Conservation (phyloP, 1,140 invertebrate species). For the Mactra quadrangularis region DNA sequence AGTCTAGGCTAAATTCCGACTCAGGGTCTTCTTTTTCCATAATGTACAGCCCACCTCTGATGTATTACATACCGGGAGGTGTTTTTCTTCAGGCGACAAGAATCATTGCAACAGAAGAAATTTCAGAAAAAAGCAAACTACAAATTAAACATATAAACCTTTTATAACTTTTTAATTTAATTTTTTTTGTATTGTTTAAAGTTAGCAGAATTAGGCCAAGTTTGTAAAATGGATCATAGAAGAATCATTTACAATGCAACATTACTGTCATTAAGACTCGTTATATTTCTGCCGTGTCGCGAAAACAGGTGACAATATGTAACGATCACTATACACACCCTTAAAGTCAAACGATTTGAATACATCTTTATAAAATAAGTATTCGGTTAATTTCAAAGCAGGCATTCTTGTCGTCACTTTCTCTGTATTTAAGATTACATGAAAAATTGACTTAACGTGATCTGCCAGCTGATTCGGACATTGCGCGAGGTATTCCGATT, state of each 20-base stretch:
- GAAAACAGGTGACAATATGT: neutral
- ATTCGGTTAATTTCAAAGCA: constrained; percentile 29
- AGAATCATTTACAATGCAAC: neutral
- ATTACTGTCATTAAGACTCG: too few relatives aligned
- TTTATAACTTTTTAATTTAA: neutral
- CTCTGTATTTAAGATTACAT: too few relatives aligned
- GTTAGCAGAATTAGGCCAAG: neutral
- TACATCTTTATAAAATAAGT: neutral
- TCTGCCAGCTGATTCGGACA: too few relatives aligned
- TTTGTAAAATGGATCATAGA: neutral
- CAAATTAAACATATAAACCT: neutral
- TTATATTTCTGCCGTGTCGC: too few relatives aligned
- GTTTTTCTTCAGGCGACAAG: too few relatives aligned
- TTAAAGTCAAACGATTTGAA: neutral
- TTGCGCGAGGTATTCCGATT: too few relatives aligned
- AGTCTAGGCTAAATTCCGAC: too few relatives aligned
- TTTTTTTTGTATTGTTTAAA: neutral
- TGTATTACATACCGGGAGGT: too few relatives aligned
- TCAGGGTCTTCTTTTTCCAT: too few relatives aligned
- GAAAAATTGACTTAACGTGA: too few relatives aligned
- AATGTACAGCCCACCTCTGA: too few relatives aligned
- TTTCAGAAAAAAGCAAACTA: neutral
- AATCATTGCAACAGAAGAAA: neutral
- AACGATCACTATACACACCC: neutral
- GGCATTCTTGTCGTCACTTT: too few relatives aligned